These are phyloP conservation scores for Palaemon carinicauda DNA, from an alignment of 1,140 invertebrate genomes.

Conservation along the genomic window DNA sequence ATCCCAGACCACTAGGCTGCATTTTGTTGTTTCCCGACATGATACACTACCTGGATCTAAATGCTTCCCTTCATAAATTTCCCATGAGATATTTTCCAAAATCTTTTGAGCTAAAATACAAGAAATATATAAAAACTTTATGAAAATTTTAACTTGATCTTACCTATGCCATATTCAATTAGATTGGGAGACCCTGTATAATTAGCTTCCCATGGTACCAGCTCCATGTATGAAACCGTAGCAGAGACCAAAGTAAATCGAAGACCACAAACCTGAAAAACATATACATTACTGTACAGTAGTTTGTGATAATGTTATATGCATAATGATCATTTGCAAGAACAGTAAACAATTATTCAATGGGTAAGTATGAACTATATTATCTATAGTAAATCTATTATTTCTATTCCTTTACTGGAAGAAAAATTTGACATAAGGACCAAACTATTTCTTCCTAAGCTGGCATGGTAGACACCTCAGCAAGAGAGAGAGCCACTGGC, in stretches of 20 bases:
- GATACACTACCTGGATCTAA: no score
- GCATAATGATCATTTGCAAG: neutral
- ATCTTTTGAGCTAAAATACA: neutral
- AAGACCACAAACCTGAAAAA: constrained; percentile 13
- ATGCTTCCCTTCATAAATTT: neutral
- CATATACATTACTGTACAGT: no score
- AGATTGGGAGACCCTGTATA: constrained; percentile 20
- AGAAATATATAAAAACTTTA: neutral
- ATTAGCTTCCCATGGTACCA: neutral
- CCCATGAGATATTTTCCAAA: neutral
- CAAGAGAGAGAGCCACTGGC: no score
- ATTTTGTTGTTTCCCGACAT: no score
- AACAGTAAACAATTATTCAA: neutral
- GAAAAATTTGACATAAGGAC: no score
- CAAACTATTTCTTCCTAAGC: no score
- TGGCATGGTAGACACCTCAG: no score
- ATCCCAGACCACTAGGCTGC: no score
- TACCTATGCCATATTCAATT: constrained; percentile 36
- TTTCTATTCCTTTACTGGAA: no score
- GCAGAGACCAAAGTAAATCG: constrained; percentile 13
- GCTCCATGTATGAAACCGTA: constrained; percentile 5
- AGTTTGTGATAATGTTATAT: no score
- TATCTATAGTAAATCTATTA: no score
- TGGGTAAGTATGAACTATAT: neutral
- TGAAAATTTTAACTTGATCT: neutral